Evolutionary conservation across 1,140 invertebrate genomes (phyloP).

Genomic region (Ephestia elutella): DNA sequence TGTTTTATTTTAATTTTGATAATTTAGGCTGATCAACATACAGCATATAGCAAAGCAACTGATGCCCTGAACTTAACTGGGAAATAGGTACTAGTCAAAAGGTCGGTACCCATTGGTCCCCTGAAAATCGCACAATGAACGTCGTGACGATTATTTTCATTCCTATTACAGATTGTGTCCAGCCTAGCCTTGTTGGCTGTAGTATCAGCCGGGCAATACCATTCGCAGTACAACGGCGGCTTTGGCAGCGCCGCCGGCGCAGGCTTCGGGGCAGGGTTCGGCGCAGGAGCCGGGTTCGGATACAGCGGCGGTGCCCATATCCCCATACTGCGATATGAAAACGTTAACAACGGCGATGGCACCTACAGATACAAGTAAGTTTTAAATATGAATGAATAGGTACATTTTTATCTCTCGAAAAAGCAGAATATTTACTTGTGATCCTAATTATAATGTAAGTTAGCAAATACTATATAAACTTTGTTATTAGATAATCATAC

Average conservation of each 20-base stretch:
- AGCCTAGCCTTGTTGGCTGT: slow-evolving; percentile 17
- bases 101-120: too few relatives aligned
- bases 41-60: too few relatives aligned
- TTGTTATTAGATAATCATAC: too few relatives aligned
- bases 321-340: slow-evolving; percentile 68
- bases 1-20: too few relatives aligned
- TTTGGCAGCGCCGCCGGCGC: slow-evolving; percentile 5
- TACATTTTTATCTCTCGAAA: too few relatives aligned
- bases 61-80: too few relatives aligned
- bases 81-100: too few relatives aligned
- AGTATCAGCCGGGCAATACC: slow-evolving; percentile 19
- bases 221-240: slow-evolving; percentile 1
- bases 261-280: slow-evolving; percentile 11
- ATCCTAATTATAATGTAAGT: too few relatives aligned
- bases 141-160: background rate
- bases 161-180: slow-evolving; percentile 16
- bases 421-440: too few relatives aligned
- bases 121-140: too few relatives aligned
- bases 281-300: slow-evolving; percentile 14
- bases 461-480: too few relatives aligned
- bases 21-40: too few relatives aligned
- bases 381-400: background rate
- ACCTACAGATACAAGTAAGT: slow-evolving; percentile 62
- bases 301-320: slow-evolving; percentile 39
- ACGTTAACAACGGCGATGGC: slow-evolving; percentile 70